These are phyloP conservation scores for Drosophila tanythrix DNA, from an alignment of 2,888 invertebrate genomes.

Conservation along the genomic window DNA sequence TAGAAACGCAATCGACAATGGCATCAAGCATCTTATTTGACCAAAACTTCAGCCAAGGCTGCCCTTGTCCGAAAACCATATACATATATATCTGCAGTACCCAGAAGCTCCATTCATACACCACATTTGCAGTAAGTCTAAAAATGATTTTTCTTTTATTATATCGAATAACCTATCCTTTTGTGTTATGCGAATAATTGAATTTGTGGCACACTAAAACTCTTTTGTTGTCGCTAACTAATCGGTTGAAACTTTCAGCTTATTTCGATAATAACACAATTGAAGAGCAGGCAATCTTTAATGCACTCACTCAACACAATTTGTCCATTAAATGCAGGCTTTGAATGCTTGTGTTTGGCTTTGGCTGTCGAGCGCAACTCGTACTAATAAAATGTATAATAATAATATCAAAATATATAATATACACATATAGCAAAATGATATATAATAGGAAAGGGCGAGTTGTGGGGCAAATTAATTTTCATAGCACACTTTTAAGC, in stretches of 20 bases:
- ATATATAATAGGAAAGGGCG: not conserved
- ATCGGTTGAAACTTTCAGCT: not conserved
- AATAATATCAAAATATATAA: not conserved
- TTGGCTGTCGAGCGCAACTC: constrained; percentile 22
- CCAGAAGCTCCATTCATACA: not conserved
- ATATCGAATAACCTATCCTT: not conserved
- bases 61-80: not conserved
- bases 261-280: constrained; percentile 11
- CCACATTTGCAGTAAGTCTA: not conserved
- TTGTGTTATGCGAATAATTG: not conserved
- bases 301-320: constrained; percentile 56
- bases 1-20: not conserved
- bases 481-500: constrained; percentile 56
- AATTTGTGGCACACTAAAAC: not conserved
- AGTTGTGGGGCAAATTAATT: constrained; percentile 66
- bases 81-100: not conserved
- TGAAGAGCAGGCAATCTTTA: constrained; percentile 17
- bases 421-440: constrained; percentile 29
- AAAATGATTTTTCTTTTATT: not conserved
- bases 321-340: constrained; percentile 36
- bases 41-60: not conserved
- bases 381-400: constrained; percentile 55
- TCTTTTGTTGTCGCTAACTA: not conserved
- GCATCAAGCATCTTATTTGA: not conserved
- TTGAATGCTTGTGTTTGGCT: not conserved